Conservation (phyloP, 1,140 invertebrate species). For the Drosophila subobscura region DNA sequence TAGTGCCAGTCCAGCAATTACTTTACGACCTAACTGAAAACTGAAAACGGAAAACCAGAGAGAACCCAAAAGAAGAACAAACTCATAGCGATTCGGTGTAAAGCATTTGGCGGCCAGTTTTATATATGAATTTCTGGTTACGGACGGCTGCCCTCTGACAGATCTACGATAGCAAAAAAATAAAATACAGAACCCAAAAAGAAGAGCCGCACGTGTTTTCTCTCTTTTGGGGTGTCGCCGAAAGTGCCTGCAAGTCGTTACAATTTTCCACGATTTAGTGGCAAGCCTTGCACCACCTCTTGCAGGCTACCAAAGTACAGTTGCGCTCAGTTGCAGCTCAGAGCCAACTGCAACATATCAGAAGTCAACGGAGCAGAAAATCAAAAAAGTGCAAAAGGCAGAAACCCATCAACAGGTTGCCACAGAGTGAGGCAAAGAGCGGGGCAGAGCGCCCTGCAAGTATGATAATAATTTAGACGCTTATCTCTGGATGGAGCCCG, state of each 20-base stretch:
- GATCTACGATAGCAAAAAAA: conserved; percentile 68
- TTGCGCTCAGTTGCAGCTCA: conserved; percentile 29
- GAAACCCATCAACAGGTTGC: conserved; percentile 53
- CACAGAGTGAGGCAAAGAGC: conserved; percentile 28
- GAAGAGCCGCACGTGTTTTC: conserved; percentile 41
- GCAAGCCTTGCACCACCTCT: conserved; percentile 13
- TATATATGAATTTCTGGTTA: conserved; percentile 71
- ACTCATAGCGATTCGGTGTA: conserved; percentile 53
- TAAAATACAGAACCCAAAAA: conserved; percentile 18
- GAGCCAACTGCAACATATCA: conserved; percentile 42
- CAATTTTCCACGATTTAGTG: conserved; percentile 51
- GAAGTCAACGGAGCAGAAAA: conserved; percentile 73
- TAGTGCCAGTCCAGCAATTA: conserved; percentile 67
- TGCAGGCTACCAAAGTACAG: conserved; percentile 26
- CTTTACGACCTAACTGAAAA: conserved; percentile 77
- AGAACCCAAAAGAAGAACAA: conserved; percentile 37
- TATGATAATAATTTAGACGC: conserved; percentile 79
- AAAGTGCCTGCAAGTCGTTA: conserved; percentile 47
- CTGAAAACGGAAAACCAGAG: not conserved
- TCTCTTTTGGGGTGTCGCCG: conserved; percentile 21
- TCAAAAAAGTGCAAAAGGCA: conserved; percentile 65
- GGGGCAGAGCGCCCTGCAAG: conserved; percentile 34
- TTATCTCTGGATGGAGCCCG: conserved; percentile 51
- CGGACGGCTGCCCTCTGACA: conserved; percentile 65
- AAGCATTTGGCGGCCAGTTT: conserved; percentile 15